These are phyloP conservation scores for Anarhynchus alexandrinus DNA, from an alignment of 2,113 vertebrate genomes.

Conservation along the genomic window DNA sequence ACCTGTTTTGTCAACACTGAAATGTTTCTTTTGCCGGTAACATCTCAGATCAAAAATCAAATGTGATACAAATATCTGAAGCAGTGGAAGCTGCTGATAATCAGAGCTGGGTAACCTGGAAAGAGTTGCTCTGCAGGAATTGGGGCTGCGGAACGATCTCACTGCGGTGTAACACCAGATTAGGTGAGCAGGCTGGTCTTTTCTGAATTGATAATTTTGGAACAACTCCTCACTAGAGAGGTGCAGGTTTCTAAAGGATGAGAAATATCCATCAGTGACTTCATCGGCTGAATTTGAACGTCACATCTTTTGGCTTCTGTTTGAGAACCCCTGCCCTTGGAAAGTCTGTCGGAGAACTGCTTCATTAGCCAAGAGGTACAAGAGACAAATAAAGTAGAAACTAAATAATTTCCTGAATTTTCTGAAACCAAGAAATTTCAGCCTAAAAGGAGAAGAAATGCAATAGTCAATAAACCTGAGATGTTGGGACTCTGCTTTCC, in stretches of 20 bases:
- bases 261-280: not conserved
- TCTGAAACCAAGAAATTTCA: not conserved
- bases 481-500: not conserved
- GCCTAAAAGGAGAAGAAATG: not conserved
- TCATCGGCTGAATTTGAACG: not conserved
- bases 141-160: not conserved
- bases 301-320: not conserved
- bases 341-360: not conserved
- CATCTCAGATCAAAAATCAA: not conserved
- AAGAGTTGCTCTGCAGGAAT: not conserved
- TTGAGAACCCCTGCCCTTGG: not conserved
- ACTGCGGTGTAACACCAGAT: accelerated
- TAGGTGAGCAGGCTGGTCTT: not conserved
- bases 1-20: not conserved
- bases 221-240: not conserved
- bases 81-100: not conserved
- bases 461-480: not conserved
- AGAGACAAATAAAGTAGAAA: not conserved
- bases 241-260: not conserved
- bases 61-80: accelerated
- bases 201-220: not conserved
- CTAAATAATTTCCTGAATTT: not conserved
- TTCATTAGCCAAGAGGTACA: not conserved
- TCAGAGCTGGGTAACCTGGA: not conserved
- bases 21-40: not conserved